Conservation (phyloP, 2,113 vertebrate genomes). For the Polypterus bichir region DNA sequence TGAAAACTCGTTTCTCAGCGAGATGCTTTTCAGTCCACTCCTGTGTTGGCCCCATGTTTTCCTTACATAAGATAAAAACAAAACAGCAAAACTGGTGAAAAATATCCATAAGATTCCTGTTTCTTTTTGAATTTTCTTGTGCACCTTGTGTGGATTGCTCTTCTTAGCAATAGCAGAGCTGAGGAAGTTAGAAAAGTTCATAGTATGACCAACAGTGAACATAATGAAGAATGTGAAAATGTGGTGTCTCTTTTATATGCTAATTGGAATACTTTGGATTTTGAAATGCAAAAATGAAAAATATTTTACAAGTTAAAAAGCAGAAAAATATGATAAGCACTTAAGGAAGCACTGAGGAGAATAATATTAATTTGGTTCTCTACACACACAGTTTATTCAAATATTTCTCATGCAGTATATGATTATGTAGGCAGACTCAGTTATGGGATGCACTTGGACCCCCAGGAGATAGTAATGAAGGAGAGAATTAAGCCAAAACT, state of each 20-base stretch:
- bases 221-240: no score
- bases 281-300: background rate
- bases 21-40: slow-evolving; percentile 18
- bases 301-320: background rate
- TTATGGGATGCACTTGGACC: no score
- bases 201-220: no score
- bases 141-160: background rate
- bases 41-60: background rate
- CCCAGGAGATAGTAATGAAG: no score
- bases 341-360: no score
- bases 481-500: no score
- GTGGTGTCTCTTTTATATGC: background rate
- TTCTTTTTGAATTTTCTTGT: slow-evolving; percentile 17
- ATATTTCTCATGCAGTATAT: no score
- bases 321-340: no score
- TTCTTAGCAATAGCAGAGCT: background rate
- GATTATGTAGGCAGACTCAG: no score
- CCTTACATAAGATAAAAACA: slow-evolving; percentile 26
- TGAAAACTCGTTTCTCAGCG: slow-evolving; percentile 23
- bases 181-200: background rate
- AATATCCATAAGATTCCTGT: slow-evolving; percentile 23
- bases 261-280: background rate
- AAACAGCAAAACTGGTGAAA: slow-evolving; percentile 34
- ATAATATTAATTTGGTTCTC: no score
- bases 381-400: no score